Base-by-base conservation (phyloP, 2,113 vertebrate species). In the Gallinago undulata region DNA sequence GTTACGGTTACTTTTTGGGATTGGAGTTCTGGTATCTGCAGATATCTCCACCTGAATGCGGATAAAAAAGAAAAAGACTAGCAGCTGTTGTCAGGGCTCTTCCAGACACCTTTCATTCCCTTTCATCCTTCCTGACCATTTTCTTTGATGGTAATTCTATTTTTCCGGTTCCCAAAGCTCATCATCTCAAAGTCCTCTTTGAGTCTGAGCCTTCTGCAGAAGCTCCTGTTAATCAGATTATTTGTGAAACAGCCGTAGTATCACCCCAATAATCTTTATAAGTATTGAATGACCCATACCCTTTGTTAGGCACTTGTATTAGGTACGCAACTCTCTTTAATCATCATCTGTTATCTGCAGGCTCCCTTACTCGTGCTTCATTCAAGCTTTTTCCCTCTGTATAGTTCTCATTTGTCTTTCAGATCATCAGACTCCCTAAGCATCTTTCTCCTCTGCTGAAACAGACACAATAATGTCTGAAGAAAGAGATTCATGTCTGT, bases 91-190 rank as follows among this genome's bases (percentile, higher is more conserved):
- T 83, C 77, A 94, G 35, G 56, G 17, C 67, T 94, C 59, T 95
- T 96, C 78, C 69, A 77, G 79, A 82, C 39, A 74, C 51, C 51
- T 94, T 86, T 74, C 59, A 53, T 94, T 87, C 84, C 33, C 48
- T 90, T 97, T 97, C 96, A 96, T 96, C 93, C 76, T 95, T 92
- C 78, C 93, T 95, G 94, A 88, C 94, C 13, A 77, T 95, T 97
- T 94, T 84, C 95, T 96, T 96, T 97, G 95, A 93, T 90, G 92
- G 84, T 96, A 97, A 97, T 97, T 98, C 95, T 97, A 11, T 94
- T 97, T 95, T 96, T 91, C 90, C 94, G 60, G 41, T 94, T 96
- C 95, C 73, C n/a, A 97, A 93, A 96, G 72, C 84, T 94, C 64
- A 24, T 93, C 90, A 95, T 91, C 88, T 96, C 93, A 86, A 96